These are phyloP conservation scores for Cyrtodaria siliqua DNA, from an alignment of 2,888 invertebrate species.

Conservation along the genomic window DNA sequence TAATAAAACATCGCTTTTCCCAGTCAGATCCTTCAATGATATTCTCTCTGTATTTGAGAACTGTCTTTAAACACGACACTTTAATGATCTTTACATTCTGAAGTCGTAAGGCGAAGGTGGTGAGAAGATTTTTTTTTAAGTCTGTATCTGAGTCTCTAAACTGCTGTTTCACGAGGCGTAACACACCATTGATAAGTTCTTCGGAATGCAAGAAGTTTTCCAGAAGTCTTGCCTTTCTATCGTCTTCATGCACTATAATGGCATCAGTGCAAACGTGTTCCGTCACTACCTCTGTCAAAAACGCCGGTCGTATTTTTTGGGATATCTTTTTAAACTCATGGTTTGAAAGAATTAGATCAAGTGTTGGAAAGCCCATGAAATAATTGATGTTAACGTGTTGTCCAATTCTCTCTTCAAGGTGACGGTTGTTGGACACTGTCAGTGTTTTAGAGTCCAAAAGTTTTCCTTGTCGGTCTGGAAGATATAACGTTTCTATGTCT, in stretches of 20 bases:
- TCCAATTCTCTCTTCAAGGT: slow-evolving; percentile 16
- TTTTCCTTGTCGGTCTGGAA: slow-evolving; percentile 8
- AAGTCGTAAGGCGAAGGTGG: slow-evolving; percentile 6
- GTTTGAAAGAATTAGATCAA: slow-evolving; percentile 11
- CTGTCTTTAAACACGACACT: no score
- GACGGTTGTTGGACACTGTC: slow-evolving; percentile 36
- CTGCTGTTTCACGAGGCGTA: slow-evolving; percentile 25
- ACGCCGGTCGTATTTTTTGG: slow-evolving; percentile 42
- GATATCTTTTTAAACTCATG: slow-evolving; percentile 47
- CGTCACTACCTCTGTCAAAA: slow-evolving; percentile 62
- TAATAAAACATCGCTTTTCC: background rate
- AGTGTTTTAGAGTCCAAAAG: slow-evolving; percentile 33
- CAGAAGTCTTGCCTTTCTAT: background rate
- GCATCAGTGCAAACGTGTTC: slow-evolving; percentile 45
- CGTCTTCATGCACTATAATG: background rate
- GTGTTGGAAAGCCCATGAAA: slow-evolving; percentile 32
- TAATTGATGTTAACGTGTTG: slow-evolving; percentile 15
- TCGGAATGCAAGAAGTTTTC: slow-evolving; percentile 11
- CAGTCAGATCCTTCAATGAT: slow-evolving; percentile 13
- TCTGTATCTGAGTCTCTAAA: no score
- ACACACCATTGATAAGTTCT: slow-evolving; percentile 13
- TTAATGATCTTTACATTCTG: background rate
- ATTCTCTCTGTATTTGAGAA: no score
- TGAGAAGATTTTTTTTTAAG: slow-evolving; percentile 1
- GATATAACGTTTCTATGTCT: slow-evolving; percentile 19